Percentiles rank a stretch among this genome's conserved stretches.
Conservation (phyloP, 92 coral and sea anemone genomes). For the Heliopora coerulea region DNA sequence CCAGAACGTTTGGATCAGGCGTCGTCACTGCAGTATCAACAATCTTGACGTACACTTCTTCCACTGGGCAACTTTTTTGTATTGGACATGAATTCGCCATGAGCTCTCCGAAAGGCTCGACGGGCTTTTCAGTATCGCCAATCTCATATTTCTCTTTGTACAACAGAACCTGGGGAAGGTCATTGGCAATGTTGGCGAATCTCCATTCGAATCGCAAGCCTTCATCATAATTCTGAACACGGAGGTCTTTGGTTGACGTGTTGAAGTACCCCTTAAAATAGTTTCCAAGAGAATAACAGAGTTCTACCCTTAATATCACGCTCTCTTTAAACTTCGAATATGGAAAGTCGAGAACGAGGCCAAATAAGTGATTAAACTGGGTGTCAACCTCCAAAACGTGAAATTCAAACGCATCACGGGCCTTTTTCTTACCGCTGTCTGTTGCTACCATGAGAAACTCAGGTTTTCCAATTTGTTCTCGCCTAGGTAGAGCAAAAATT, state of each 20-base stretch:
- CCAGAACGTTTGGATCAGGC: constrained; percentile 45
- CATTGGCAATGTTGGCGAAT: constrained; percentile 38
- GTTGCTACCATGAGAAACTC: constrained; percentile 61
- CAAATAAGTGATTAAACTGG: constrained; percentile 8
- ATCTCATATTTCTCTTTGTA: constrained; percentile 2
- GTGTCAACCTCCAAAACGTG: constrained; percentile 31
- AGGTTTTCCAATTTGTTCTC: constrained; percentile 35
- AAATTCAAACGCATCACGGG: constrained; percentile 50
- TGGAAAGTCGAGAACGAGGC: constrained; percentile 9
- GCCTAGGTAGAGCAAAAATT: constrained; percentile 46
- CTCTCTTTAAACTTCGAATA: constrained; percentile 17
- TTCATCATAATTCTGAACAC: not conserved
- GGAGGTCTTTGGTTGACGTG: constrained; percentile 25
- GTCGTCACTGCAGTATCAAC: constrained; percentile 37
- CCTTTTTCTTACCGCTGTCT: constrained; percentile 58
- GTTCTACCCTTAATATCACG: constrained; percentile 14
- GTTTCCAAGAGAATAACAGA: constrained; percentile 10
- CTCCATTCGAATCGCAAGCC: constrained; percentile 20
- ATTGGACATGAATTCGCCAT: constrained; percentile 68
- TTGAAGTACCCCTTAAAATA: constrained; percentile 23
- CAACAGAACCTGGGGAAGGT: not conserved
- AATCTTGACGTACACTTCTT: constrained; percentile 41
- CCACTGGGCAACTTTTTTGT: constrained; percentile 42
- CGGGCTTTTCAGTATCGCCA: constrained; percentile 52
- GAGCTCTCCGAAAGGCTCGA: constrained; percentile 47